Conservation (phyloP, 1,140 invertebrate genomes). For the Camponotus floridanus region DNA sequence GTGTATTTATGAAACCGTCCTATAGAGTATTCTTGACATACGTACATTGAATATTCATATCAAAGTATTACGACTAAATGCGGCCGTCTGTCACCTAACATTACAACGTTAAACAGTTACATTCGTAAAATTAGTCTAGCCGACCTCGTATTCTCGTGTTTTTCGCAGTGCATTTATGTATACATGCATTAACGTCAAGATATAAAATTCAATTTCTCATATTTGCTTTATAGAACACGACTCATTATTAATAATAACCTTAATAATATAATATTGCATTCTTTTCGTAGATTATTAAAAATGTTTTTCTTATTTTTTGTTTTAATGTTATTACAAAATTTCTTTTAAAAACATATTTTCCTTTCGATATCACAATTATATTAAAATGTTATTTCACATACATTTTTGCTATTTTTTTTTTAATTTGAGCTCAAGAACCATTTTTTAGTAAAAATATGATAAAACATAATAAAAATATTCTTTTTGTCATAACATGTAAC, state of each 20-base stretch:
- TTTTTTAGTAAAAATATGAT: no score
- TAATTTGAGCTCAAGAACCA: no score
- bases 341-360: background rate
- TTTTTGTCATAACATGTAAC: background rate
- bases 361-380: no score
- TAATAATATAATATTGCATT: background rate
- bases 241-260: background rate
- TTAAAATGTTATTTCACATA: background rate
- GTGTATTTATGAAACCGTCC: background rate
- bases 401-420: no score
- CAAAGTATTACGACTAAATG: slow-evolving; percentile 67
- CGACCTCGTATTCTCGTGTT: background rate
- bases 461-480: background rate
- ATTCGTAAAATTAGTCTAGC: slow-evolving; percentile 68
- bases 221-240: background rate
- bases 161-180: background rate
- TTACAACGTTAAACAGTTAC: slow-evolving; percentile 71
- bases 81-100: slow-evolving; percentile 67
- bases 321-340: background rate
- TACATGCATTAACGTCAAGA: slow-evolving; percentile 21
- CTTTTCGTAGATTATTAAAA: background rate
- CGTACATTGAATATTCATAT: slow-evolving; percentile 76
- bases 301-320: background rate
- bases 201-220: background rate
- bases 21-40: background rate